A percentile compares a stretch with the other conserved stretches of the same genome.
Evolutionary conservation across 2,888 invertebrate species (phyloP).

Genomic region (Protonemura montana): DNA sequence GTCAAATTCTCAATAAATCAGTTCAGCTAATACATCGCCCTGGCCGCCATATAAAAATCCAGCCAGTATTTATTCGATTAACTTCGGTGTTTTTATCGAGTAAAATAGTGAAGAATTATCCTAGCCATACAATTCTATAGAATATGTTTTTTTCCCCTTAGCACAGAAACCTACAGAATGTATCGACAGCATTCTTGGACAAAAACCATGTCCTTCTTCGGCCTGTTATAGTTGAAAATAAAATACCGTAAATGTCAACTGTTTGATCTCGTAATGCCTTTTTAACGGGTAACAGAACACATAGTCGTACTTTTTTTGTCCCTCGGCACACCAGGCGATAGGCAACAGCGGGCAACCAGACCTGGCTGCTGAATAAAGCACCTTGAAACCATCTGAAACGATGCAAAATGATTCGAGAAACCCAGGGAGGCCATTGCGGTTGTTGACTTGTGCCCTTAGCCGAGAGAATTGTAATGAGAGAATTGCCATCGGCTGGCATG

Average conservation of each 20-base stretch:
- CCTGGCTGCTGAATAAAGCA: neutral
- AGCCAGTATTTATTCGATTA: too few relatives aligned
- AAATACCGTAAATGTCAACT: neutral
- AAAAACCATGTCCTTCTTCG: neutral
- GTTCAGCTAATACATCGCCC: too few relatives aligned
- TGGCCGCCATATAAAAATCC: too few relatives aligned
- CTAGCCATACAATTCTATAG: neutral
- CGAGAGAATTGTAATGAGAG: neutral
- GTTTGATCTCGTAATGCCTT: neutral
- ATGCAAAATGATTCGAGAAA: neutral
- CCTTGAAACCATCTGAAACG: neutral
- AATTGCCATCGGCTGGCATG: neutral
- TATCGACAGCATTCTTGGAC: neutral
- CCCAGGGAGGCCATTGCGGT: neutral
- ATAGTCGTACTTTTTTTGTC: neutral
- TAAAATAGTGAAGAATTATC: neutral
- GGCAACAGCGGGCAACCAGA: neutral
- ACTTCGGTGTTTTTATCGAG: neutral
- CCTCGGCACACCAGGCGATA: neutral
- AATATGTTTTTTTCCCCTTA: neutral
- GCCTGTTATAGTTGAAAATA: neutral
- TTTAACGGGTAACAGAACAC: neutral
- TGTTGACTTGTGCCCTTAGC: slow-evolving; percentile 12
- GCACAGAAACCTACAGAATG: neutral
- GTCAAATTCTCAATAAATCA: too few relatives aligned